Conservation (phyloP, 2,113 vertebrate genomes). For the Scomber scombrus region DNA sequence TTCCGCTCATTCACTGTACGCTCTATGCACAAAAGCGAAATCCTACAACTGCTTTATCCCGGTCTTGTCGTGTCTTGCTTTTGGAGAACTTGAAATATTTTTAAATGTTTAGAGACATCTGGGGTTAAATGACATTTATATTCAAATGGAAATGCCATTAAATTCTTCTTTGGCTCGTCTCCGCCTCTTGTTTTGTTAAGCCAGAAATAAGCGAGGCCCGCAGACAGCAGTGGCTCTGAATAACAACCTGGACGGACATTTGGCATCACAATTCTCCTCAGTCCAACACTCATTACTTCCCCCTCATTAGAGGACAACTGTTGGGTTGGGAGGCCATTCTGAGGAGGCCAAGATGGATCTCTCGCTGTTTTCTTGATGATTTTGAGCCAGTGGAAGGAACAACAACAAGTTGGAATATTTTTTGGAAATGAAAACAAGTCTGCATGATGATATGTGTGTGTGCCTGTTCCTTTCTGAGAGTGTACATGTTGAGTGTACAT, state of each 20-base stretch:
- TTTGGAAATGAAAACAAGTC: background rate
- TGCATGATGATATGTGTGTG: slow-evolving; percentile 6
- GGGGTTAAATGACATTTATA: slow-evolving; percentile 77
- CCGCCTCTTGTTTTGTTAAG: slow-evolving; percentile 75
- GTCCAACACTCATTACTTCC: slow-evolving; percentile 83
- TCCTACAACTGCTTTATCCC: slow-evolving; percentile 39
- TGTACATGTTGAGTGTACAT: slow-evolving; percentile 50
- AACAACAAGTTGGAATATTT: background rate
- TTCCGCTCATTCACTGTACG: slow-evolving; percentile 34
- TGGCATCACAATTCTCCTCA: slow-evolving; percentile 80
- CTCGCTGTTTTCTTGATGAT: slow-evolving; percentile 40
- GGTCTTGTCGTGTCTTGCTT: slow-evolving; percentile 31
- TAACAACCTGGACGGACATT: slow-evolving; percentile 83
- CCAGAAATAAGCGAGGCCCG: slow-evolving; percentile 66
- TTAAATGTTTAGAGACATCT: slow-evolving; percentile 73
- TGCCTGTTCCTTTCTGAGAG: slow-evolving; percentile 30
- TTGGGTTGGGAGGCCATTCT: slow-evolving; percentile 67
- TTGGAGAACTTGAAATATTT: slow-evolving; percentile 68
- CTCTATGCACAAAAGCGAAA: slow-evolving; percentile 41
- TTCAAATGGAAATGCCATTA: slow-evolving; percentile 84
- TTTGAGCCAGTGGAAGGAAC: slow-evolving; percentile 4
- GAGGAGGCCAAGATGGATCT: slow-evolving; percentile 58
- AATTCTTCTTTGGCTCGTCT: slow-evolving; percentile 69
- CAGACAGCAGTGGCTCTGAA: slow-evolving; percentile 78
- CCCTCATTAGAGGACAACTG: slow-evolving; percentile 84